Conservation (phyloP, 2,888 invertebrate genomes). For the Rhyacophila evoluta region DNA sequence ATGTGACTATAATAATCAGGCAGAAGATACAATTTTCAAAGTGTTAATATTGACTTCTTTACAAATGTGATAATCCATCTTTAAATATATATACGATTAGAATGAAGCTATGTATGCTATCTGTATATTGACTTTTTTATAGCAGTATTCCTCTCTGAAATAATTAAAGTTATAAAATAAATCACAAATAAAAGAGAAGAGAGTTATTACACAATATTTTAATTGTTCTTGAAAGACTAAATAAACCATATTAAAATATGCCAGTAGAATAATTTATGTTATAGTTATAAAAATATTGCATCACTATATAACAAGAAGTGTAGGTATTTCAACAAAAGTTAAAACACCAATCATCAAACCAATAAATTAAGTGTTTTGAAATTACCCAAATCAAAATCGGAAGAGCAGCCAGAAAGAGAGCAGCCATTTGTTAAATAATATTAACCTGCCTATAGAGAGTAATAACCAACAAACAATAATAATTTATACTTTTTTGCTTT, state of each 20-base stretch:
- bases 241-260: background rate
- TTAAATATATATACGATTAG: too few relatives aligned
- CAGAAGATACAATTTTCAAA: too few relatives aligned
- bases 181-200: background rate
- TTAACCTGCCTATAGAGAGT: too few relatives aligned
- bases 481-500: background rate
- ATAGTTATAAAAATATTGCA: constrained; percentile 17
- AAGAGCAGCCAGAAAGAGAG: background rate
- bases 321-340: background rate
- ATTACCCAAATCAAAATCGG: too few relatives aligned
- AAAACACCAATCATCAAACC: too few relatives aligned
- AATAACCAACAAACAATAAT: background rate
- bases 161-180: background rate
- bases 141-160: background rate
- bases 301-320: background rate
- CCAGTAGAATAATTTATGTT: background rate
- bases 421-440: background rate
- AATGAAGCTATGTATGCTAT: too few relatives aligned
- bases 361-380: too few relatives aligned
- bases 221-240: background rate
- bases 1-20: too few relatives aligned
- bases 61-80: too few relatives aligned
- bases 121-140: background rate
- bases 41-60: too few relatives aligned
- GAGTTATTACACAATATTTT: background rate